Evolutionary conservation across 2,888 invertebrate species (phyloP).

Genomic region (Metallyticus violacea): DNA sequence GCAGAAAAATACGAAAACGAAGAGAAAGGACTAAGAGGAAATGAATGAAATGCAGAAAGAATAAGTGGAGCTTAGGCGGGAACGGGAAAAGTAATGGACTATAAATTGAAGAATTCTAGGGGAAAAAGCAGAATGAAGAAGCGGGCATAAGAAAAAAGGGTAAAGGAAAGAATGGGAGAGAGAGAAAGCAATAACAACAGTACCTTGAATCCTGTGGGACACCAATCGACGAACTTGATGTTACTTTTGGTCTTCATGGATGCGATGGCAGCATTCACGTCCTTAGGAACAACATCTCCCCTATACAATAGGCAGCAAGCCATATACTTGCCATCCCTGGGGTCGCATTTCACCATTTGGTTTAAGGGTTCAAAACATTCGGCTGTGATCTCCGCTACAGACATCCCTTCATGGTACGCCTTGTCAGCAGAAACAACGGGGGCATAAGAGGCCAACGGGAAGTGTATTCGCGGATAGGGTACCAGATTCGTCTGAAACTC

Average conservation of each 20-base stretch:
- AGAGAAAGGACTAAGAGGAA: too few species aligned
- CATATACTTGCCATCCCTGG: conserved; percentile 50
- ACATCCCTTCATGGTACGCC: conserved; percentile 53
- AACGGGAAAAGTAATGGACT: too few species aligned
- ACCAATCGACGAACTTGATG: conserved; percentile 52
- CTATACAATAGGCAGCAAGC: conserved; percentile 46
- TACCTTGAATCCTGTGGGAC: conserved; percentile 57
- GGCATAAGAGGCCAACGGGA: conserved; percentile 53
- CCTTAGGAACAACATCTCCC: conserved; percentile 46
- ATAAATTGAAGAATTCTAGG: too few species aligned
- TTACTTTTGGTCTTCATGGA: conserved; percentile 56
- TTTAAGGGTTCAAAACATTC: conserved; percentile 55
- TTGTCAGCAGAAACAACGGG: conserved; percentile 57
- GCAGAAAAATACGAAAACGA: too few species aligned
- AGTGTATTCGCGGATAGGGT: conserved; percentile 90
- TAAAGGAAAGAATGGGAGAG: too few species aligned
- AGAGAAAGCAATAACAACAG: too few species aligned
- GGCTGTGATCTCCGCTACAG: conserved; percentile 55
- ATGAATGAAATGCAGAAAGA: too few species aligned
- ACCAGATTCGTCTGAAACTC: conserved; percentile 91
- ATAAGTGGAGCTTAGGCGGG: too few species aligned
- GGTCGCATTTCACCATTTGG: conserved; percentile 47
- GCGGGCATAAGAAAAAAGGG: too few species aligned
- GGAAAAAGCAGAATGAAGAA: too few species aligned
- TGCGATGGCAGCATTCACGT: conserved; percentile 54